These are phyloP conservation scores for Nephrotoma guestfalica DNA, from an alignment of 2,888 invertebrate genomes.

Conservation along the genomic window DNA sequence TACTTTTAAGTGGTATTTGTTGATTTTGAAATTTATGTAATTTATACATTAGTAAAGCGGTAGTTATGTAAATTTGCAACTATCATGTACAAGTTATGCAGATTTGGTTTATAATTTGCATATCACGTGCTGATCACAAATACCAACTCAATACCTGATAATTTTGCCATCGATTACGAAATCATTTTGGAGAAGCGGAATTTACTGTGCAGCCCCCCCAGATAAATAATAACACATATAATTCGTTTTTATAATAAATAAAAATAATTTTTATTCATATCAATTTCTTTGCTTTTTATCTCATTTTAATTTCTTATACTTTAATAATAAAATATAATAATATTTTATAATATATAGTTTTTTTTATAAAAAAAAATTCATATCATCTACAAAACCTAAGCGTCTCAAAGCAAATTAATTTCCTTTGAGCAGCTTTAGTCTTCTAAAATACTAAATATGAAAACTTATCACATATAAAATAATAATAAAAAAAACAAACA, in stretches of 20 bases:
- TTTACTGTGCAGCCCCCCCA: neutral
- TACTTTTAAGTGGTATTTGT: too few relatives aligned
- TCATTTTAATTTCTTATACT: neutral
- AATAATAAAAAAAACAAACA: neutral
- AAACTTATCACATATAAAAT: neutral
- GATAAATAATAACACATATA: neutral
- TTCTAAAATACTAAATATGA: neutral
- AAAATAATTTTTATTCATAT: neutral
- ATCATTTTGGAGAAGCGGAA: too few relatives aligned
- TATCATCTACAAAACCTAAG: neutral
- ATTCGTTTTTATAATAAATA: neutral
- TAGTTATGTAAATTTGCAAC: too few relatives aligned
- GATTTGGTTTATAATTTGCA: too few relatives aligned
- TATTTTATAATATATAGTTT: neutral
- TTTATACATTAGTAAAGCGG: too few relatives aligned
- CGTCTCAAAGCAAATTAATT: neutral
- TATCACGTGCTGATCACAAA: too few relatives aligned
- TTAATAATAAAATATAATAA: neutral
- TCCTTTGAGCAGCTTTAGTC: neutral
- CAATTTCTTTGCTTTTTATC: neutral
- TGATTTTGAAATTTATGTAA: too few relatives aligned
- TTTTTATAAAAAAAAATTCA: constrained; percentile 2
- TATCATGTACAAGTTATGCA: too few relatives aligned
- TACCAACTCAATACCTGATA: too few relatives aligned
- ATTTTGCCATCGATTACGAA: too few relatives aligned